phyloP scores from a whole-genome alignment of 2,113 vertebrate species.

The Mellivora capensis region DNA sequence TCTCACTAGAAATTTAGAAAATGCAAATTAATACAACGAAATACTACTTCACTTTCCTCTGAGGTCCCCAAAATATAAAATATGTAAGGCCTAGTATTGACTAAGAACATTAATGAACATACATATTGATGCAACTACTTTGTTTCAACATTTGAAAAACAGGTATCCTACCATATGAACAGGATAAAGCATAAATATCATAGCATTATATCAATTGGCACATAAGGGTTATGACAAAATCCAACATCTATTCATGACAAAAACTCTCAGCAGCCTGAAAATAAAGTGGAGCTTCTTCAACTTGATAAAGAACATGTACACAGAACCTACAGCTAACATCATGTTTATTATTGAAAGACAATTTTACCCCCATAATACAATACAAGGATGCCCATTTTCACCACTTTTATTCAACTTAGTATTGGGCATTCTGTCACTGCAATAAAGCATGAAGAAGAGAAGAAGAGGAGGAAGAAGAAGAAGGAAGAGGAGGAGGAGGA shows the following conservation, averaged over 20 bases:
- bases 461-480: neutral
- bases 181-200: neutral
- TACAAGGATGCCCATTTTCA: neutral
- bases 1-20: slow-evolving; percentile 24
- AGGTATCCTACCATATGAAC: neutral
- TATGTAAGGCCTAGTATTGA: neutral
- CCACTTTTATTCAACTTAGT: neutral
- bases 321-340: neutral
- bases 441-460: neutral
- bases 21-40: neutral
- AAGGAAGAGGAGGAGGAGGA: neutral
- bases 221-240: neutral
- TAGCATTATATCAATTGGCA: neutral
- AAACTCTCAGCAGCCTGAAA: neutral
- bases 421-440: neutral
- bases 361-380: neutral
- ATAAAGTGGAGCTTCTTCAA: neutral
- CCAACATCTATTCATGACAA: neutral
- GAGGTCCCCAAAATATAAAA: neutral
- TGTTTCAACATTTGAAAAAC: neutral
- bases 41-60: neutral
- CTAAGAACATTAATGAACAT: neutral
- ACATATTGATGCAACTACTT: neutral
- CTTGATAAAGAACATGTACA: neutral
- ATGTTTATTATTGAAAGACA: neutral